These are phyloP conservation scores for Gnatocerus cornutus DNA, from an alignment of 2,888 invertebrate species.

Conservation along the genomic window DNA sequence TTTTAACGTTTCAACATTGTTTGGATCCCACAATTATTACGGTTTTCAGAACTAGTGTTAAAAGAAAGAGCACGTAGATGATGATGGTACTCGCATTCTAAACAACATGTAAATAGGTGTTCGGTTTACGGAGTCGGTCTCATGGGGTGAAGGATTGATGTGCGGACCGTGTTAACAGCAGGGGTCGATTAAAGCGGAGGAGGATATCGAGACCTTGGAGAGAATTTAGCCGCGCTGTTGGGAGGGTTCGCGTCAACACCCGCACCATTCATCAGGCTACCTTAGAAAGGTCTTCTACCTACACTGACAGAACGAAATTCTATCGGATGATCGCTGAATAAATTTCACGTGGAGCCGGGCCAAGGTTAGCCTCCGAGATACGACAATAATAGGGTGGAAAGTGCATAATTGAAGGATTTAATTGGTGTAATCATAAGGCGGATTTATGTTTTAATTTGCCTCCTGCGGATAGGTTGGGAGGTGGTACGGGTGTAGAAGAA, in stretches of 20 bases:
- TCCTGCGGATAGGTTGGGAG: constrained; percentile 21
- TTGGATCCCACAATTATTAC: constrained; percentile 28
- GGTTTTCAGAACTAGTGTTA: constrained; percentile 4
- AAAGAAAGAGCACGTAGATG: constrained; percentile 2
- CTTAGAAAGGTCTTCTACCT: constrained; percentile 33
- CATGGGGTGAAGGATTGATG: constrained; percentile 60
- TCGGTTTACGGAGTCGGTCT: constrained; percentile 52
- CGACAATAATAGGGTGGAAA: background rate
- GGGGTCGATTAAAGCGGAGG: constrained; percentile 54
- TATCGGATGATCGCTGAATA: constrained; percentile 9
- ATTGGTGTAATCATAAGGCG: constrained; percentile 14
- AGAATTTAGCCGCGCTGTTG: constrained; percentile 57
- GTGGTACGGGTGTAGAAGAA: background rate
- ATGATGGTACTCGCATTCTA: constrained; percentile 39
- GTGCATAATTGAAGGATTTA: constrained; percentile 6
- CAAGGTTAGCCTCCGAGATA: background rate
- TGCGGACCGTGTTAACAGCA: constrained; percentile 59
- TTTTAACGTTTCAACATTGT: constrained; percentile 2
- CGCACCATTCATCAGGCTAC: constrained; percentile 61
- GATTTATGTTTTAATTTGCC: constrained; percentile 40
- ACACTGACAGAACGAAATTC: constrained; percentile 17
- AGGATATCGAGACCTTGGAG: constrained; percentile 55
- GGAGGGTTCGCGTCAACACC: constrained; percentile 61
- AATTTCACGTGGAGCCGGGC: constrained; percentile 1
- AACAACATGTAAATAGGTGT: constrained; percentile 61